Base-by-base conservation (phyloP, 2,797 vertebrate genomes). In the Hybognathus amarus region DNA sequence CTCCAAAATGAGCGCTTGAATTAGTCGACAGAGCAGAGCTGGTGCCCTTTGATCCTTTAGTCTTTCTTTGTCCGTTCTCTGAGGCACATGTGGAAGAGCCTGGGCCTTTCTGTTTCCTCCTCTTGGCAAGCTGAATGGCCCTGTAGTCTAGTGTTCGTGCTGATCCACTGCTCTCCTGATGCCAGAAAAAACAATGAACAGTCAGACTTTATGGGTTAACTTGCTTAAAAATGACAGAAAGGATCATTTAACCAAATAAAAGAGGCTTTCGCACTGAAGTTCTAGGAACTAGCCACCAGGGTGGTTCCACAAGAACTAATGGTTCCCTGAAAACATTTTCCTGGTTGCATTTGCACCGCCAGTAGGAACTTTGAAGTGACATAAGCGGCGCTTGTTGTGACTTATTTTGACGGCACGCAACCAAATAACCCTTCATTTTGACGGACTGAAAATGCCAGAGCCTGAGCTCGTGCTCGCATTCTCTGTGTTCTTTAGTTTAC, bases 121-220 rank as follows among this genome's bases (percentile, higher is more conserved):
- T 95, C 93, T 98, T 98, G 87, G 96, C 97, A 88, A 98, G 93
- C 87, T 98, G 98, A 91, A 98, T 97, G 83, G 97, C 97, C 93
- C 96, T 96, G 93, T 97, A 98, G 92, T 99, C 98, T 1, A n/a
- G n/a, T n/a, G 98, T 99, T 91, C 98, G 94, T 0, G 97, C 97
- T 73, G 98, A 99, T 77, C 97, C 98, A 80, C 96, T 94, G 84
- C 96, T 97, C 86, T 98, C 97, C 98, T 99, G 61, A 56, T 13
- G 45, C 13, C 10, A 15, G 10, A 38, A 42, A 74, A 20, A 40
- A 80, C 3, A 52, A 18, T 15, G 27, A 1, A 17, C 22, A 38
- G 7, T 74, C 33, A 74, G 8, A 20, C 9, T 38, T 24, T 4
- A 33, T 50, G 6, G 7, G 10, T 52, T 38, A 7, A 1, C n/a